These are phyloP conservation scores for Periophthalmus modestus DNA, from an alignment of 2,113 vertebrate species.

Conservation along the genomic window DNA sequence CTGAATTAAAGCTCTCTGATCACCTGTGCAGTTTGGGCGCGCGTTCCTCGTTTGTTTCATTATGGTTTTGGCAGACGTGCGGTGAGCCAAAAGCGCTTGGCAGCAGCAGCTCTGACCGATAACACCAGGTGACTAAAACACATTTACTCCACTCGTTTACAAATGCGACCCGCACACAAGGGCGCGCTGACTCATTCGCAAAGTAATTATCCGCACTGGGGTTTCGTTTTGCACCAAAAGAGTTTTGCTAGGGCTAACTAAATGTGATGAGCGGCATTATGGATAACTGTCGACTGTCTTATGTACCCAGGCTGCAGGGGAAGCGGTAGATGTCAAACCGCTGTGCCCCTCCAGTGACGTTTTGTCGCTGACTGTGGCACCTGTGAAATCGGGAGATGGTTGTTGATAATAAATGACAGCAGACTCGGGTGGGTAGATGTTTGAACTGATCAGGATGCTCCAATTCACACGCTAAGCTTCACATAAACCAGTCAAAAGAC, in stretches of 20 bases:
- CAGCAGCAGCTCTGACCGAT: not conserved
- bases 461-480: too few relatives aligned
- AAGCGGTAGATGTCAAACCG: too few relatives aligned
- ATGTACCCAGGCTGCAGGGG: too few relatives aligned
- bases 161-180: not conserved
- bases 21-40: not conserved
- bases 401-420: too few relatives aligned
- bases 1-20: not conserved
- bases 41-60: not conserved
- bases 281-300: not conserved
- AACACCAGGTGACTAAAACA: conserved; percentile 10
- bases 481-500: too few relatives aligned
- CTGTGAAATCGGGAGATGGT: too few relatives aligned
- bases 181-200: not conserved
- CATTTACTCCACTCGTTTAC: not conserved
- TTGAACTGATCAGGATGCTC: too few relatives aligned
- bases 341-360: too few relatives aligned
- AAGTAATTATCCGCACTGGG: not conserved
- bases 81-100: not conserved
- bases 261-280: not conserved
- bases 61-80: not conserved
- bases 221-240: not conserved
- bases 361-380: too few relatives aligned
- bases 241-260: not conserved
- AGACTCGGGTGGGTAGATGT: too few relatives aligned